Conservation (phyloP, 2,797 vertebrate species). For the Mallotus villosus region DNA sequence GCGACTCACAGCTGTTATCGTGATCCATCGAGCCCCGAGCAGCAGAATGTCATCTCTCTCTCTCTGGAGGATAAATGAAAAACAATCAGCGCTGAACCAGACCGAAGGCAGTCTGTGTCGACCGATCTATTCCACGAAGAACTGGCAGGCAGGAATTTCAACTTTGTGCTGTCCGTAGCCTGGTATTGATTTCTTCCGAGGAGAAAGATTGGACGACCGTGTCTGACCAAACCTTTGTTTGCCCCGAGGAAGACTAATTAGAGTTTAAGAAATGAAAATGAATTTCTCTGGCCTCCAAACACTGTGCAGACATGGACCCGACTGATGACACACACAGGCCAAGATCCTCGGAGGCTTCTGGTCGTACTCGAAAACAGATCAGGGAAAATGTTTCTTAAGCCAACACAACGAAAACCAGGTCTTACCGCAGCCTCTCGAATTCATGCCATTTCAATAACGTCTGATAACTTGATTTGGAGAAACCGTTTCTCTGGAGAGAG, state of each 20-base stretch:
- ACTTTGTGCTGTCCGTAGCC: slow-evolving; percentile 32
- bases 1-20: slow-evolving; percentile 22
- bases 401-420: no score
- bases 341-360: no score
- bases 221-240: slow-evolving; percentile 34
- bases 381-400: no score
- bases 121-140: slow-evolving; percentile 25
- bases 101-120: slow-evolving; percentile 20
- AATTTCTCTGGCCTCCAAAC: not conserved
- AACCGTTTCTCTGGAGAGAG: not conserved
- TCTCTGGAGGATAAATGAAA: slow-evolving; percentile 36
- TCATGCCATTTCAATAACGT: slow-evolving; percentile 5
- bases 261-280: slow-evolving; percentile 25
- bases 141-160: slow-evolving; percentile 31
- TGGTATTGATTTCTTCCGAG: slow-evolving; percentile 41
- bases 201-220: slow-evolving; percentile 37
- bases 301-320: no score
- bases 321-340: no score
- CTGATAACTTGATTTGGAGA: slow-evolving; percentile 27
- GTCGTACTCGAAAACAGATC: no score
- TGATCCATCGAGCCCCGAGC: slow-evolving; percentile 28
- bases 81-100: slow-evolving; percentile 39
- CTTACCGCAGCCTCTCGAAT: no score
- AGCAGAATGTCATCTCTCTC: slow-evolving; percentile 19
- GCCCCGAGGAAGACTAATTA: slow-evolving; percentile 41